Evolutionary conservation across 1,140 invertebrate genomes (phyloP), one percentile per base, ranked within the genome.

Genomic region (Drosophila pruinosa): DNA sequence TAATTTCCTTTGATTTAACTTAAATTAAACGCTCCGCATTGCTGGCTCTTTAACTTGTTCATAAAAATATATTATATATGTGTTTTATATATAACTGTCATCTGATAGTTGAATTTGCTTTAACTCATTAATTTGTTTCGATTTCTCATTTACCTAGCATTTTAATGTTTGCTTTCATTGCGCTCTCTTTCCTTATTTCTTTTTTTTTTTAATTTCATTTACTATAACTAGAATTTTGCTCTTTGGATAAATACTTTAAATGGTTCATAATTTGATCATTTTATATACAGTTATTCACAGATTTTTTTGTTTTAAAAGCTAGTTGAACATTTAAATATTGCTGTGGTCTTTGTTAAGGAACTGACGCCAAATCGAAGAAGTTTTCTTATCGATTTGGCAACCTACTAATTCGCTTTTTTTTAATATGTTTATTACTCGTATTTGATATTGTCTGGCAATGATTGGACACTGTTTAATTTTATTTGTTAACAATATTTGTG

Each of bases 261-360:
- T 64, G 58, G 63, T 65, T 65, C 22, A 48, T 48, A 57, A 31
- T 64, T 47, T 52, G 45, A 61, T 59, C 8, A 26, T 56, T 28
- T 52, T 77, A 85, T 85, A 14, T 72, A 86, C 81, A 76, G 61
- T 47, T 81, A 77, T 86, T 85, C 72, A 79, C 81, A 85, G 43
- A 72, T 56, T 56, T 53, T 21, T 19, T 5, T 24, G 10, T 58
- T 63, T 67, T 70, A 73, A 52, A 38, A 59, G 48, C 72, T 83
- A 83, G 43, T 72, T 86, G 54, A 83, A 85, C 76, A 86, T 83
- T 79, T 14, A 56, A 75, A 59, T 79, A 48, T 71, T 65, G 47
- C 43, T 26, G 26, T 71, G 58, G 31, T 64, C 63, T 39, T 17
- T 26, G 31, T 41, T 22, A 53, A 47, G 48, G 64, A 68, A 68